These are phyloP conservation scores for Mercenaria mercenaria DNA, from an alignment of 1,140 invertebrate genomes.

Conservation along the genomic window DNA sequence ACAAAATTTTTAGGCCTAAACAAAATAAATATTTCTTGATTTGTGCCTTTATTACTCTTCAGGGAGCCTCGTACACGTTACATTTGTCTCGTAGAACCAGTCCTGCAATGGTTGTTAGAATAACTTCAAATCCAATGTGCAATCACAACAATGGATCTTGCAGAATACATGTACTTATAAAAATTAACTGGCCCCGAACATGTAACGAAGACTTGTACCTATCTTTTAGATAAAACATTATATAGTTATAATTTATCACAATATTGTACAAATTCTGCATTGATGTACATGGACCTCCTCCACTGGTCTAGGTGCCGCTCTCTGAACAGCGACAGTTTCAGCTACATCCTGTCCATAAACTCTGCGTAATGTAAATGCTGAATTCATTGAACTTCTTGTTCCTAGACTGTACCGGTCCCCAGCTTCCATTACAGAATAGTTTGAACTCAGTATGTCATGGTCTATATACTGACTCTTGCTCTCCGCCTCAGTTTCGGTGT, in stretches of 20 bases:
- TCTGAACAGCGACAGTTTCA: background rate
- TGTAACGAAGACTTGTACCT: too few relatives aligned
- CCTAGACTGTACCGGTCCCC: conserved; percentile 20
- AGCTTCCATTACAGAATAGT: background rate
- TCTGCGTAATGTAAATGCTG: background rate
- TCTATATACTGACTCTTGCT: conserved; percentile 52
- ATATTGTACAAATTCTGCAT: conserved; percentile 39
- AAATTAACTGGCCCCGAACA: too few relatives aligned
- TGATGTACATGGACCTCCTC: conserved; percentile 52
- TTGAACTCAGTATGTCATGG: conserved; percentile 8
- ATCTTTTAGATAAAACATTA: too few relatives aligned
- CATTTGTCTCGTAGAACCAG: too few relatives aligned
- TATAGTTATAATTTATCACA: conserved; percentile 29
- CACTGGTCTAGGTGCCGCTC: conserved; percentile 12
- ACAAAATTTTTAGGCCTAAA: too few relatives aligned
- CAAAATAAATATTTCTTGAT: too few relatives aligned
- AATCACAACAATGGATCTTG: too few relatives aligned
- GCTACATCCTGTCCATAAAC: background rate
- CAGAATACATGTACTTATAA: too few relatives aligned
- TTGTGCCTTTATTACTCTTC: too few relatives aligned
- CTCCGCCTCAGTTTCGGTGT: conserved; percentile 55
- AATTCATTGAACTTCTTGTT: conserved; percentile 12
- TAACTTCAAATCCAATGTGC: too few relatives aligned
- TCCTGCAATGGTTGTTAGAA: too few relatives aligned
- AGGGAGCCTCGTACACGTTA: too few relatives aligned